Base-by-base conservation (phyloP, 2,888 invertebrate species). In the Pyrochroa serraticornis region DNA sequence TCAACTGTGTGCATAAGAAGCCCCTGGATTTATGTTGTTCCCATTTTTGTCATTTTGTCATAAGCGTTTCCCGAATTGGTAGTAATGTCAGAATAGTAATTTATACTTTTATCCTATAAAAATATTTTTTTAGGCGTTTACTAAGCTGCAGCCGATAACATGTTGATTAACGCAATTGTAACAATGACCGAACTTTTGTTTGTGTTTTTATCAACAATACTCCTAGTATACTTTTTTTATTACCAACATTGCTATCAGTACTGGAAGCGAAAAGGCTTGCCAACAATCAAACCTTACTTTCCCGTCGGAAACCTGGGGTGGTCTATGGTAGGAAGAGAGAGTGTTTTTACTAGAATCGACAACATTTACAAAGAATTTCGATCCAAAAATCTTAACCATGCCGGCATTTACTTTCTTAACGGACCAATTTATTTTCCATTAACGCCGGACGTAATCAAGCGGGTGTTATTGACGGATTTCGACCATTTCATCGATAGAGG, bases 401-500 rank as follows among this genome's bases (percentile, higher is more conserved):
- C 32, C 1, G 58, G 58, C 7, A 13, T 52, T 6, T 58, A 58
- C 34, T 58, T 58, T 8, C 42, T 58, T 10, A 46, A 52, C 13
- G 46, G 51, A 8, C 58, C 58, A 1, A 37, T 47, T 1, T 58
- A 52, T 14, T 8, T 58, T 0, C 58, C 58, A 9, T 47, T 58
- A 3, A 47, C 51, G 32, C 47, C 52, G 0, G 46, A 36, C 10
- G 46, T 52, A 6, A 36, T 58, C 10, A 58, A 58, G 42, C 13
- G n/a, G 3, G 47, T 58, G 10, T n/a, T 46, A 22, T 30, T 39
- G 1, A 50, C 44, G 0, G 51, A 57, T 42, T 57, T 57, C 12
- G 51, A 51, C 3, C 47, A 57, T 42, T 57, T 57, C 10, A 12
- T 51, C 3, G 57, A 57, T 33, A 22, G 57, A 37, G 57, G 51